Evolutionary conservation across 2,888 invertebrate genomes (phyloP).

Genomic region (Uropetala carovei): DNA sequence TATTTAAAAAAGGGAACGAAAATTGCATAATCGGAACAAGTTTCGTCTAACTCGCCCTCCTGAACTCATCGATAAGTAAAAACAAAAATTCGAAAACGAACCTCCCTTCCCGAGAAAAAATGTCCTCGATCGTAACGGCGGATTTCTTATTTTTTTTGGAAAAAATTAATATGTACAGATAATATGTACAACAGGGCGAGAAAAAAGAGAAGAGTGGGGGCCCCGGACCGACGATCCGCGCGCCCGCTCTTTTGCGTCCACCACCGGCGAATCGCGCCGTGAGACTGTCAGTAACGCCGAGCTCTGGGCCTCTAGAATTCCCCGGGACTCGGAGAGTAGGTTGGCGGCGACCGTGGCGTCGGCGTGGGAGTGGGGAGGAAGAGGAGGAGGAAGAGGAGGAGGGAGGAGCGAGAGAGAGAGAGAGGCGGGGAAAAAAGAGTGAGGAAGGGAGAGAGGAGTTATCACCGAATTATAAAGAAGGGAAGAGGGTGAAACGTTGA

Average conservation of each 20-base stretch:
- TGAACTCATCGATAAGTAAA: neutral
- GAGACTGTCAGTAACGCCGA: neutral
- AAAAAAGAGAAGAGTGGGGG: neutral
- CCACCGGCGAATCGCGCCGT: neutral
- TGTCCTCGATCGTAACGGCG: neutral
- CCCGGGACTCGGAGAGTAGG: slow-evolving; percentile 8
- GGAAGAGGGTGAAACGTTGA: neutral
- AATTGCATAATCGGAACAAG: neutral
- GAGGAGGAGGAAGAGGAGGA: too few species aligned
- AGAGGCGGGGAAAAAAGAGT: too few species aligned
- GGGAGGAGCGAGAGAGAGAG: too few species aligned
- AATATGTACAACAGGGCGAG: neutral
- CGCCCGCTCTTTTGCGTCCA: neutral
- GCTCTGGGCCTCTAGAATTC: slow-evolving; percentile 25
- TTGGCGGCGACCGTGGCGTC: neutral
- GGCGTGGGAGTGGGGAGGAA: too few species aligned
- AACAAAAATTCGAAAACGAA: neutral
- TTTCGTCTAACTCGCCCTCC: neutral
- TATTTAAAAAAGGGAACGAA: neutral
- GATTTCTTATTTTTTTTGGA: neutral
- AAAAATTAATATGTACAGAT: neutral
- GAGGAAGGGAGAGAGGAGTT: neutral
- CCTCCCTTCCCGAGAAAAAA: neutral
- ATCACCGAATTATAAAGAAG: neutral
- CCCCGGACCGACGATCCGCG: neutral